These are phyloP conservation scores for Tinea trinotella DNA, from an alignment of 2,888 invertebrate genomes.

Conservation along the genomic window DNA sequence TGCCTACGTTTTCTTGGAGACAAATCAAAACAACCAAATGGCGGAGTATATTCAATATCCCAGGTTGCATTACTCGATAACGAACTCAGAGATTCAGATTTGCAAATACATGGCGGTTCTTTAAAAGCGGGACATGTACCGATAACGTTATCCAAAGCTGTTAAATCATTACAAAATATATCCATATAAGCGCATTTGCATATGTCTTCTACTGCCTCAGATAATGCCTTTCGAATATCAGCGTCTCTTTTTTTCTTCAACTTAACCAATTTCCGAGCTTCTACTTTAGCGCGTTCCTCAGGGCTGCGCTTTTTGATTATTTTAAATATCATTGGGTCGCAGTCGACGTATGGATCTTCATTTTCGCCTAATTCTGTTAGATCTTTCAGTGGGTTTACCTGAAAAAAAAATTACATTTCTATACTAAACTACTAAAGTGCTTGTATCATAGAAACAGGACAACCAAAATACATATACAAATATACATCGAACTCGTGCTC, in stretches of 20 bases:
- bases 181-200: conserved; percentile 70
- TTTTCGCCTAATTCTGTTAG: conserved; percentile 66
- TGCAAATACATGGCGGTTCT: conserved; percentile 55
- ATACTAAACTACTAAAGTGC: too few species aligned
- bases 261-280: conserved; percentile 67
- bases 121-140: conserved; percentile 59
- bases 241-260: conserved; percentile 67
- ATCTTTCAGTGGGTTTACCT: conserved; percentile 77
- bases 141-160: conserved; percentile 58
- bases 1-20: conserved; percentile 59
- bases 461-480: too few species aligned
- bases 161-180: conserved; percentile 57
- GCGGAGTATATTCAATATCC: conserved; percentile 81
- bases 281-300: conserved; percentile 66
- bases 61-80: conserved; percentile 75
- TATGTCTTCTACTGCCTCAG: conserved; percentile 56
- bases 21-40: conserved; percentile 77
- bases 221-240: conserved; percentile 61
- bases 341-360: conserved; percentile 78
- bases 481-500: too few species aligned
- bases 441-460: too few species aligned
- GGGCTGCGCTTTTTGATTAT: conserved; percentile 75
- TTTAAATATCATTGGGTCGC: conserved; percentile 78
- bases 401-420: too few species aligned
- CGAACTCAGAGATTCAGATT: conserved; percentile 53